Conservation (phyloP, 2,797 vertebrate genomes). For the Myripristis jacobus region DNA sequence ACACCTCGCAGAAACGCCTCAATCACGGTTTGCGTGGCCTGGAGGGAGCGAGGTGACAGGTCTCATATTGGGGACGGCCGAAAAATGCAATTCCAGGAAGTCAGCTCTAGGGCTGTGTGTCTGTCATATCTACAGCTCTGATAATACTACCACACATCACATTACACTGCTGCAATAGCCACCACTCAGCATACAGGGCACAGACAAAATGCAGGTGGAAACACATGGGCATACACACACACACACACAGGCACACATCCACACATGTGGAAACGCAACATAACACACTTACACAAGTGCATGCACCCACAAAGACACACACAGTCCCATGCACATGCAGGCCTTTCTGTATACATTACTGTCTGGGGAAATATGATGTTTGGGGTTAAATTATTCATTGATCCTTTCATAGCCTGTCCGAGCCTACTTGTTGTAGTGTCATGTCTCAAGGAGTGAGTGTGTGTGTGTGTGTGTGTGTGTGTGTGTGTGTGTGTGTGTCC, state of each 20-base stretch:
- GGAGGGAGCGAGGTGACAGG: constrained; percentile 75
- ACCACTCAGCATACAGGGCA: constrained; percentile 49
- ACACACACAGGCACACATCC: neutral
- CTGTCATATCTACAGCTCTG: constrained; percentile 77
- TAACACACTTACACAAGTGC: constrained; percentile 10
- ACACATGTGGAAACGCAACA: neutral
- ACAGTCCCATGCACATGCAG: constrained; percentile 1
- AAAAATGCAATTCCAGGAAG: constrained; percentile 77
- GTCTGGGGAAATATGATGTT: constrained; percentile 70
- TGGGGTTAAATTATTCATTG: constrained; percentile 82
- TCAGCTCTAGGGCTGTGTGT: constrained; percentile 66
- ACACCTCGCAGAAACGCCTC: constrained; percentile 83
- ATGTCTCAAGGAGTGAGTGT: constrained; percentile 49
- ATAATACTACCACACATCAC: constrained; percentile 75
- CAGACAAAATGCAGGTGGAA: constrained; percentile 35
- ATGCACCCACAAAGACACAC: constrained; percentile 15
- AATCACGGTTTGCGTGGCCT: constrained; percentile 84
- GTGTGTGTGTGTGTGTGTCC: constrained; percentile 46
- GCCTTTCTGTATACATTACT: constrained; percentile 67
- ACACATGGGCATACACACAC: neutral
- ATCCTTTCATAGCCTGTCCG: constrained; percentile 66
- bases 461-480: constrained; percentile 29
- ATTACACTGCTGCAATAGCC: constrained; percentile 57
- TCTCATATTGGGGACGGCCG: constrained; percentile 74
- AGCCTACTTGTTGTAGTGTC: constrained; percentile 61